Evolutionary conservation across 2,113 vertebrate genomes (phyloP).

Genomic region (Pelmatolapia mariae): DNA sequence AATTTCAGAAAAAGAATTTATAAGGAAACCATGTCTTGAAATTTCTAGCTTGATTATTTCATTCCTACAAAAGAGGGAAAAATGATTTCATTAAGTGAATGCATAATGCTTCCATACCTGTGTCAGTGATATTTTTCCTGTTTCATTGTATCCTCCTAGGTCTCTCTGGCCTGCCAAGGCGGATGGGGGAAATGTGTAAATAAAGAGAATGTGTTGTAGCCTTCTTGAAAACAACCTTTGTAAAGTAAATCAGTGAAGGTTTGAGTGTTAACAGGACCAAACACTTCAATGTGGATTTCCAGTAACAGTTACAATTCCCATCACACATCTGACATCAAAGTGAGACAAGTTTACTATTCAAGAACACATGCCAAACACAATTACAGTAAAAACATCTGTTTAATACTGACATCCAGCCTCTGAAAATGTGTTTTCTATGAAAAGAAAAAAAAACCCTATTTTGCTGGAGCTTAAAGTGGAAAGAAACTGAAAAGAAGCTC

Average conservation of each 20-base stretch:
- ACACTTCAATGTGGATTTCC: neutral
- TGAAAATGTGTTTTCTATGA: neutral
- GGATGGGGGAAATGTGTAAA: accelerated
- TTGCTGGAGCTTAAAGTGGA: neutral
- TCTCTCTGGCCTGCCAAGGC: neutral
- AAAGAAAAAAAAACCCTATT: accelerated
- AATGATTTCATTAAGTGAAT: neutral
- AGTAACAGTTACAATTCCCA: neutral
- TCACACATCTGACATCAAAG: neutral
- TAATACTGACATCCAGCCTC: neutral
- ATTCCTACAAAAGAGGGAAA: neutral
- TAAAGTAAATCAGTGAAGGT: neutral
- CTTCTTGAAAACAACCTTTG: neutral
- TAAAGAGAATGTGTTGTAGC: neutral
- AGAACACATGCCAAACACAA: neutral
- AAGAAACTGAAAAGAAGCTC: neutral
- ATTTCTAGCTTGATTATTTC: neutral
- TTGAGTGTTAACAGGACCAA: neutral
- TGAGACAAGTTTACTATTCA: neutral
- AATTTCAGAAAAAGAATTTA: neutral
- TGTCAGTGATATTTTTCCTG: neutral
- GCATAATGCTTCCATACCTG: accelerated
- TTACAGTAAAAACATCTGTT: neutral
- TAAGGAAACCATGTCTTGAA: neutral
- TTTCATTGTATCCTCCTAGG: neutral